Conservation (phyloP, 2,113 vertebrate species). For the Ptilonorhynchus violaceus region DNA sequence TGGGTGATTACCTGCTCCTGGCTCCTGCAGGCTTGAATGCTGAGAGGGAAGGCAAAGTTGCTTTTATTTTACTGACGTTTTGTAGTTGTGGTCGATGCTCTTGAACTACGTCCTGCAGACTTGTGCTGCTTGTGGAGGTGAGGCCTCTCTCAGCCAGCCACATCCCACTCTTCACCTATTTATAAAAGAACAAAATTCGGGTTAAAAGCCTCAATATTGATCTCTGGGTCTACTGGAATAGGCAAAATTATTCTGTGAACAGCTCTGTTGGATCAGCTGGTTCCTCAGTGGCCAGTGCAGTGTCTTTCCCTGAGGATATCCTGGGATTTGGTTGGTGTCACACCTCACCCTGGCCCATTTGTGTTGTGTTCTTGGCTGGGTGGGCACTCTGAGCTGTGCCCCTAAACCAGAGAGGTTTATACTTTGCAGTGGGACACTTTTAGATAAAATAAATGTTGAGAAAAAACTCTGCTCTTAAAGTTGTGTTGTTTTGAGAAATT, state of each 20-base stretch:
- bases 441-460: background rate
- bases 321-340: background rate
- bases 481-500: background rate
- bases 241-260: background rate
- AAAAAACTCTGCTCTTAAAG: background rate
- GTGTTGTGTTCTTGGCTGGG: background rate
- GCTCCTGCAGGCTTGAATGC: background rate
- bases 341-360: background rate
- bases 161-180: background rate
- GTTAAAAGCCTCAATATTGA: background rate
- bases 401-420: background rate
- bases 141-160: background rate
- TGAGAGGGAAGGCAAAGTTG: background rate
- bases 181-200: background rate
- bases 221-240: background rate
- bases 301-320: background rate
- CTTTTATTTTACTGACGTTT: constrained; percentile 1
- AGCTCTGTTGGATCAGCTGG: background rate
- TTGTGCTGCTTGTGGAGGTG: background rate
- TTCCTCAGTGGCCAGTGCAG: background rate
- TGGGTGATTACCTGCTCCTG: background rate
- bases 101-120: background rate
- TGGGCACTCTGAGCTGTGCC: background rate
- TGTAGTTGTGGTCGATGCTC: background rate
- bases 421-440: background rate